These are phyloP conservation scores for Cydia strobilella DNA, from an alignment of 1,140 invertebrate genomes.

Conservation along the genomic window DNA sequence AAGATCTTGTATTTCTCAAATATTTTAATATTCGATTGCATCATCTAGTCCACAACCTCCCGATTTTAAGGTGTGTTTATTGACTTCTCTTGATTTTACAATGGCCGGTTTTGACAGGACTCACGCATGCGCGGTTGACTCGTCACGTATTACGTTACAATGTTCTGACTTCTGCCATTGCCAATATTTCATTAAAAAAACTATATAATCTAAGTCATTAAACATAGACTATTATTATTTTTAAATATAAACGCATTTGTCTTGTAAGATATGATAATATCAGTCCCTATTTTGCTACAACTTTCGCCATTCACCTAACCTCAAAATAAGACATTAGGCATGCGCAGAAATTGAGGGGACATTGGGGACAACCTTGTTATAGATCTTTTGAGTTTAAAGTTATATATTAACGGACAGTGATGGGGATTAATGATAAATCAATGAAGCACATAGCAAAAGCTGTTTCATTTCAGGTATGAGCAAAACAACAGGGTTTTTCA, in stretches of 20 bases:
- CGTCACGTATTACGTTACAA: neutral
- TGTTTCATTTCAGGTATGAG: constrained; percentile 17
- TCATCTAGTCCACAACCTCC: constrained; percentile 5
- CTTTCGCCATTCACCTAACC: neutral
- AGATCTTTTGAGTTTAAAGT: constrained; percentile 13
- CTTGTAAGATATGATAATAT: neutral
- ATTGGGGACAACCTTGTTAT: neutral
- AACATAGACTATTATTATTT: too few species aligned
- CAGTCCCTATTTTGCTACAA: neutral
- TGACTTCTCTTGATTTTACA: constrained; percentile 11
- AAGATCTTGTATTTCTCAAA: neutral
- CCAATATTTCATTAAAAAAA: too few species aligned
- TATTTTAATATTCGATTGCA: neutral
- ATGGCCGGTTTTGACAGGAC: constrained; percentile 4
- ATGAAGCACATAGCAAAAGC: constrained; percentile 37
- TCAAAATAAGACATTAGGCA: constrained; percentile 15
- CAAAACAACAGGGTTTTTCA: neutral
- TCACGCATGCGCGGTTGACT: neutral
- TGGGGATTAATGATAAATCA: constrained; percentile 14
- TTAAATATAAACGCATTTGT: too few species aligned
- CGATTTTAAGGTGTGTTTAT: neutral
- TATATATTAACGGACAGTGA: constrained; percentile 10
- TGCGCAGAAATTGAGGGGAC: constrained; percentile 15
- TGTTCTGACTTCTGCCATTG: neutral
- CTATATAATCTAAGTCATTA: too few species aligned